These are phyloP conservation scores for Crypturellus undulatus DNA, from an alignment of 2,113 vertebrate species.

Conservation along the genomic window DNA sequence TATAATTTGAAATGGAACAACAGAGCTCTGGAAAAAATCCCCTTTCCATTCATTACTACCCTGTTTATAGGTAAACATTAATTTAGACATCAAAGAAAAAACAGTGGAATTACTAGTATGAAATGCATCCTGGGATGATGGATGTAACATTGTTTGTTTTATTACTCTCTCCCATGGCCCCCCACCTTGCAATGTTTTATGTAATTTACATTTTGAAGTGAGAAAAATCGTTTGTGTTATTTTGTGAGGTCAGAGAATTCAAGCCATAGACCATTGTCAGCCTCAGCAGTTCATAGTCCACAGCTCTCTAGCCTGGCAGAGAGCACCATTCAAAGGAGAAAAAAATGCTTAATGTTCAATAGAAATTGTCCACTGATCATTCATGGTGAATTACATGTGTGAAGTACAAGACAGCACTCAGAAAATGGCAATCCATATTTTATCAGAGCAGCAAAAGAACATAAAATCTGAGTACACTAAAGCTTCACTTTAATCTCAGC, in stretches of 20 bases:
- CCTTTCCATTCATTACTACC: not conserved
- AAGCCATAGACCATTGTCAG: not conserved
- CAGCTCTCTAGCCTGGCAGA: not conserved
- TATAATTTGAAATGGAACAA: not conserved
- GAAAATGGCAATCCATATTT: not conserved
- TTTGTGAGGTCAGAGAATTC: not conserved
- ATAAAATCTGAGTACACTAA: not conserved
- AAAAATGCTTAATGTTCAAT: not conserved
- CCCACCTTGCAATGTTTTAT: not conserved
- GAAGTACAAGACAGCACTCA: not conserved
- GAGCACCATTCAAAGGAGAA: not conserved
- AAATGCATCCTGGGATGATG: not conserved
- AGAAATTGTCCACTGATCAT: fast-evolving
- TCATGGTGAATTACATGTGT: not conserved
- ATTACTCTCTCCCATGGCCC: not conserved
- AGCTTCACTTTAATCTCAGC: not conserved
- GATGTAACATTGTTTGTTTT: not conserved
- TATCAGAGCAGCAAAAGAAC: not conserved
- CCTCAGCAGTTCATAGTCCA: not conserved
- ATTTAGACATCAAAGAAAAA: not conserved
- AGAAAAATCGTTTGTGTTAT: not conserved
- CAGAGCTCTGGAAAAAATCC: not conserved
- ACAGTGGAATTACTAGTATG: not conserved
- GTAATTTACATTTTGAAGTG: not conserved
- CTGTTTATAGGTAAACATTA: not conserved